Evolutionary conservation across 2,888 invertebrate species (phyloP).

Genomic region (Nezara viridula): DNA sequence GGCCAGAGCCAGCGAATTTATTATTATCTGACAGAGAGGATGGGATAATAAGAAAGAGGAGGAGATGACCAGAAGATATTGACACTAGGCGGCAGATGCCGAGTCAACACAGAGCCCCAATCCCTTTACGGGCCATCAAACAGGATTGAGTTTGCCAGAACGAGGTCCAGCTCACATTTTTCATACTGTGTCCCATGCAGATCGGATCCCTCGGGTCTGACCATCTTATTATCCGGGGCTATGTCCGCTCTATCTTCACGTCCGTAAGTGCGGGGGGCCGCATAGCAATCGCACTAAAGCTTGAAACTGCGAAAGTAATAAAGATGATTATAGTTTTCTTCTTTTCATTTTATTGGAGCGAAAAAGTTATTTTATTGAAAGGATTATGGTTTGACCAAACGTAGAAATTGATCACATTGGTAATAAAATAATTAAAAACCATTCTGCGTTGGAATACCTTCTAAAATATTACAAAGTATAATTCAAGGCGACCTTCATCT

Average conservation of each 20-base stretch:
- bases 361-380: no score
- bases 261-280: background rate
- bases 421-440: no score
- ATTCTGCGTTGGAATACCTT: no score
- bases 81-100: conserved; percentile 45
- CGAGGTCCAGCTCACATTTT: conserved; percentile 45
- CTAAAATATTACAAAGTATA: no score
- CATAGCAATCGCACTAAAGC: background rate
- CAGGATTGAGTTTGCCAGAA: conserved; percentile 52
- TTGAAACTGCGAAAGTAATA: background rate
- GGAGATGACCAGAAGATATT: conserved; percentile 35
- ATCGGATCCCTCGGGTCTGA: conserved; percentile 45
- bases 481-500: no score
- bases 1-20: background rate
- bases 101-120: conserved; percentile 45
- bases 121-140: conserved; percentile 58
- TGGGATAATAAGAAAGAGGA: conserved; percentile 23
- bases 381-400: no score
- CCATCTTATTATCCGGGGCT: conserved; percentile 40
- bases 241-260: background rate
- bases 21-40: background rate
- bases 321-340: background rate
- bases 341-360: no score
- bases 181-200: conserved; percentile 53
- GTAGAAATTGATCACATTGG: no score